Evolutionary conservation across 2,113 vertebrate genomes (phyloP), one percentile per base, ranked within the genome.

Genomic region (Microcebus griseorufus): DNA sequence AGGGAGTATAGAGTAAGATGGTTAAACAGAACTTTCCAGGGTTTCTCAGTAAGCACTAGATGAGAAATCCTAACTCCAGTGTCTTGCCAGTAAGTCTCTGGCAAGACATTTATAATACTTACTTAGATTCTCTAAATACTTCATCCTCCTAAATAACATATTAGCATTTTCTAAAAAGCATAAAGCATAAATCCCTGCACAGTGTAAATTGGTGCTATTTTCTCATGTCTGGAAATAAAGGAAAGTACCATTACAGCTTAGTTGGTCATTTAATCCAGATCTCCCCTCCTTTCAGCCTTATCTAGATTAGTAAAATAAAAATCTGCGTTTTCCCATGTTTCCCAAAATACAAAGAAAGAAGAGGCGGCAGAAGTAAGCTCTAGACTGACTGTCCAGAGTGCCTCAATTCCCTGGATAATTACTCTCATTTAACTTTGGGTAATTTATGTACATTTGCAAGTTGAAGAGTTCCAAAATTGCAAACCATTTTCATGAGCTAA

Each of bases 401-500:
- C 93, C 69, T 83, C 45, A 51, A 51, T 73, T 75, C 64, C 48
- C 60, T 58, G 25, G 39, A 18, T 34, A 80, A 42, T 86, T 65
- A 37, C 53, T 90, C 2, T 55, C 60, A 39, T 75, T 90, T 85
- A 76, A 90, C 9, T 92, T 82, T 22, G 73, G 16, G 42, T 72
- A 65, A 92, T 18, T 93, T 69, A 87, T 27, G 2, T 91, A 62
- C 34, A 89, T 4, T 75, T 89, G 29, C 25, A 67, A n/a, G 20
- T 58, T n/a, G 39, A 88, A 1, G 6, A 32, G 42, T 73, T 94
- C 76, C 51, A 55, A 90, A 87, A 81, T 53, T 75, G 6, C 55
- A 91, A 73, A 70, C 37, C 3, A 64, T 91, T 86, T 96, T 79
- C 60, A 85, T 96, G 69, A 90, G 58, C 72, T 92, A 60, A 96